Percentiles rank a stretch among this genome's conserved stretches.
phyloP scores from a whole-genome alignment of 2,888 invertebrate species.

The Caenorhabditis doughertyi region DNA sequence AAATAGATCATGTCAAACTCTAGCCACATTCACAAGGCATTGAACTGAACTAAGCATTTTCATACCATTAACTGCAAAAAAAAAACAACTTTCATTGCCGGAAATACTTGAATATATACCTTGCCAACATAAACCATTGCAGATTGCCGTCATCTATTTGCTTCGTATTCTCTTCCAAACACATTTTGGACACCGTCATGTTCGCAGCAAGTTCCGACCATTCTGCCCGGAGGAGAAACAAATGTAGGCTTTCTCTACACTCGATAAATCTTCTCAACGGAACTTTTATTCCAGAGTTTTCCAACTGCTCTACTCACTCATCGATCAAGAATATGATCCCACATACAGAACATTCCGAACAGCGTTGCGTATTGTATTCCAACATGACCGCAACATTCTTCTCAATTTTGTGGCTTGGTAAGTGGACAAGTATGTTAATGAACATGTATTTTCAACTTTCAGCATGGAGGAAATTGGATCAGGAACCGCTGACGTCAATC shows the following conservation, averaged over 20 bases:
- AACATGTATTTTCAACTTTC: background rate
- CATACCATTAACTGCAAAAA: too few species aligned
- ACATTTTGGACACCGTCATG: constrained; percentile 51
- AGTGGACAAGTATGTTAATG: background rate
- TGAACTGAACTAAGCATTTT: too few species aligned
- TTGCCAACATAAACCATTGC: background rate
- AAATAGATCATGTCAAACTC: too few species aligned
- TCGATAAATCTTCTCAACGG: too few species aligned
- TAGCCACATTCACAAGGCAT: too few species aligned
- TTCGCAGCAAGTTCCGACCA: background rate
- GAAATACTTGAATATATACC: too few species aligned
- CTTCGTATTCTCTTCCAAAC: constrained; percentile 43
- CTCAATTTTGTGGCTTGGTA: constrained; percentile 17
- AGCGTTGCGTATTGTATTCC: constrained; percentile 33
- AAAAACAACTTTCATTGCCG: background rate
- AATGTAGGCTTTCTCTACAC: constrained; percentile 3
- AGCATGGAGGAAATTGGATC: constrained; percentile 55
- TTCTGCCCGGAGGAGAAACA: constrained; percentile 20
- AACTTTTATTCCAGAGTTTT: constrained; percentile 36
- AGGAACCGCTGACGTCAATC: constrained; percentile 27
- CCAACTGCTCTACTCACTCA: constrained; percentile 18
- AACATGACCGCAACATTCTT: constrained; percentile 14
- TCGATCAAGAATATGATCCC: constrained; percentile 23
- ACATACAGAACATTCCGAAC: constrained; percentile 41
- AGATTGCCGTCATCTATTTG: constrained; percentile 58